Evolutionary conservation across 2,797 vertebrate species (phyloP).

Genomic region (Schizopygopsis pylzovi): DNA sequence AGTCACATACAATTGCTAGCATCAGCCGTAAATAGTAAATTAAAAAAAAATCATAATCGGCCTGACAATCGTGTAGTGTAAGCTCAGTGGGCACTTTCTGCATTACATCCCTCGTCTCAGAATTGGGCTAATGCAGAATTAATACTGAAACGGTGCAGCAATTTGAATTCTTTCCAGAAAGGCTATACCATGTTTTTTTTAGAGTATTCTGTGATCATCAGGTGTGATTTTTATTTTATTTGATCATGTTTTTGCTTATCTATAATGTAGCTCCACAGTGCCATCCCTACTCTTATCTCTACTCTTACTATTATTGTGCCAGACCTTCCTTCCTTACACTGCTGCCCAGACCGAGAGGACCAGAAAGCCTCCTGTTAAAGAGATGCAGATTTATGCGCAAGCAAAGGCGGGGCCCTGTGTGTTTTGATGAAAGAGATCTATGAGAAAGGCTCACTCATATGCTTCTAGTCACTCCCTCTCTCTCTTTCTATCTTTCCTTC

Average conservation of each 20-base stretch:
- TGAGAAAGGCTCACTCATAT: slow-evolving; percentile 65
- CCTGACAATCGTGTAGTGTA: neutral
- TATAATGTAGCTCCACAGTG: slow-evolving; percentile 2
- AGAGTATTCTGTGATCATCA: neutral
- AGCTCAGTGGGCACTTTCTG: neutral
- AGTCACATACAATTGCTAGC: neutral
- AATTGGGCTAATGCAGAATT: neutral
- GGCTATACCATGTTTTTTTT: neutral
- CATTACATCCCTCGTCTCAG: slow-evolving; percentile 8
- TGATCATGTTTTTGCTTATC: slow-evolving; percentile 16
- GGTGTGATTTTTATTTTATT: neutral
- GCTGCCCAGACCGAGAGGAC: slow-evolving; percentile 46
- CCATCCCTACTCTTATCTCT: slow-evolving; percentile 24
- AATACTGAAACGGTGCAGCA: slow-evolving; percentile 8
- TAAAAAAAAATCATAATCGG: neutral
- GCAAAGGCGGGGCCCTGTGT: slow-evolving; percentile 63
- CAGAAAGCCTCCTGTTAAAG: slow-evolving; percentile 54
- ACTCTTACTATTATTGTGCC: slow-evolving; percentile 46
- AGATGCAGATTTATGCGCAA: slow-evolving; percentile 68
- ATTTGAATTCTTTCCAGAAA: slow-evolving; percentile 4
- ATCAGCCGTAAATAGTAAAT: neutral
- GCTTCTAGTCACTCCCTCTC: slow-evolving; percentile 71
- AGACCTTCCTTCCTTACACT: slow-evolving; percentile 48
- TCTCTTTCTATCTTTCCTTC: slow-evolving; percentile 72
- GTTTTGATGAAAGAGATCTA: slow-evolving; percentile 73